Percentiles rank a stretch among this genome's conserved stretches.
phyloP scores from a whole-genome alignment of 2,113 vertebrate genomes.

The Uria aalge region DNA sequence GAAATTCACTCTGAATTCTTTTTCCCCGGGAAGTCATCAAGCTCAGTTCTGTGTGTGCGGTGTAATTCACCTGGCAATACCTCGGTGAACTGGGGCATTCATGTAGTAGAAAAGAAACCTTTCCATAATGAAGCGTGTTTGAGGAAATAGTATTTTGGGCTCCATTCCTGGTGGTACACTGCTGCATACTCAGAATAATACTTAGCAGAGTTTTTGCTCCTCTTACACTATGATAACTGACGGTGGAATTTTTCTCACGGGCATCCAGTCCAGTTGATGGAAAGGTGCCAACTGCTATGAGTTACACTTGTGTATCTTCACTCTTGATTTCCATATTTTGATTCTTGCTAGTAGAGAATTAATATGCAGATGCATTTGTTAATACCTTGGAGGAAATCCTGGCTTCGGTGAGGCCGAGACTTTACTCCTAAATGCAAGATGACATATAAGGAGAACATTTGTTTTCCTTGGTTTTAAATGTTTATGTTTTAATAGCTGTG shows the following conservation, averaged over 20 bases:
- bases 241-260: background rate
- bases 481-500: background rate
- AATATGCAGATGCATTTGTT: background rate
- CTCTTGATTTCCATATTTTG: background rate
- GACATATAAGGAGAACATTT: background rate
- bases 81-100: background rate
- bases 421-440: background rate
- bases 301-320: background rate
- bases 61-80: background rate
- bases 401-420: background rate
- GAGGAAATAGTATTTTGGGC: background rate
- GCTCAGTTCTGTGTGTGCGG: background rate
- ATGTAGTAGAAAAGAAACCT: background rate
- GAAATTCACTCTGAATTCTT: background rate
- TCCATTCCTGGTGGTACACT: background rate
- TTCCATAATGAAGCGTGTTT: background rate
- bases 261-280: background rate
- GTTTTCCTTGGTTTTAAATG: background rate
- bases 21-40: background rate
- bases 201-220: background rate
- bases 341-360: background rate
- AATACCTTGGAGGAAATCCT: background rate
- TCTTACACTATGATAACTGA: background rate
- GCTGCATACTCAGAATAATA: background rate
- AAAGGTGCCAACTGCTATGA: background rate